phyloP scores from a whole-genome alignment of 1,140 invertebrate genomes.

The Chironomus striatipennis region DNA sequence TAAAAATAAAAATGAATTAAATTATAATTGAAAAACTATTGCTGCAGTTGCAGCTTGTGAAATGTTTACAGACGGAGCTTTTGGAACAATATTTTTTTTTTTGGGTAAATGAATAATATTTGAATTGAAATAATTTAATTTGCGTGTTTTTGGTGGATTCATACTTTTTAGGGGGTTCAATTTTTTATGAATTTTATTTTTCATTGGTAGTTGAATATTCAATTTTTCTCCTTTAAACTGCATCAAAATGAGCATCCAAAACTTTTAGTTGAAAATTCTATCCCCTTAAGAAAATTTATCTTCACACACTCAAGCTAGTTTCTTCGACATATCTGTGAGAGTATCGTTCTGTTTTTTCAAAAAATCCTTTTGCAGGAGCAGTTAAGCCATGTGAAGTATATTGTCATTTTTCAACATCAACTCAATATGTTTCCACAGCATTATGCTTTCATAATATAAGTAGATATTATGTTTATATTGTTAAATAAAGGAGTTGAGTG shows the following conservation, averaged over 20 bases:
- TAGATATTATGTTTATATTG: not conserved
- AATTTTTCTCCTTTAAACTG: too few species aligned
- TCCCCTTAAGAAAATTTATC: too few species aligned
- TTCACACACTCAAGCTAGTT: too few species aligned
- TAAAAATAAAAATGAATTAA: conserved; percentile 15
- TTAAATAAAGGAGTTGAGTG: too few species aligned
- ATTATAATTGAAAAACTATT: conserved; percentile 21
- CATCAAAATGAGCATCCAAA: too few species aligned
- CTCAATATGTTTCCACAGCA: conserved; percentile 12
- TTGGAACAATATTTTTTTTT: not conserved
- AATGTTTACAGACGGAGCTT: not conserved
- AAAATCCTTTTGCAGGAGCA: not conserved
- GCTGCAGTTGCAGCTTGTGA: not conserved
- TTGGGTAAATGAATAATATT: not conserved
- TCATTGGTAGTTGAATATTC: too few species aligned
- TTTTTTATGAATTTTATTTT: too few species aligned
- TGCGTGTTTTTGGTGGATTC: too few species aligned
- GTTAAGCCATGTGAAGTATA: not conserved
- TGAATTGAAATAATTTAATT: not conserved
- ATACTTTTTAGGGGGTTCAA: too few species aligned
- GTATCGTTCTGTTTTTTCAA: too few species aligned
- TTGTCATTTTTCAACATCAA: conserved; percentile 8
- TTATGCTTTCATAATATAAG: conserved; percentile 14
- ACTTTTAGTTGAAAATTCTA: too few species aligned
- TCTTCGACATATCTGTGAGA: too few species aligned